Conservation (phyloP, 2,113 vertebrate species). For the Sinocyclocheilus maitianheensis region DNA sequence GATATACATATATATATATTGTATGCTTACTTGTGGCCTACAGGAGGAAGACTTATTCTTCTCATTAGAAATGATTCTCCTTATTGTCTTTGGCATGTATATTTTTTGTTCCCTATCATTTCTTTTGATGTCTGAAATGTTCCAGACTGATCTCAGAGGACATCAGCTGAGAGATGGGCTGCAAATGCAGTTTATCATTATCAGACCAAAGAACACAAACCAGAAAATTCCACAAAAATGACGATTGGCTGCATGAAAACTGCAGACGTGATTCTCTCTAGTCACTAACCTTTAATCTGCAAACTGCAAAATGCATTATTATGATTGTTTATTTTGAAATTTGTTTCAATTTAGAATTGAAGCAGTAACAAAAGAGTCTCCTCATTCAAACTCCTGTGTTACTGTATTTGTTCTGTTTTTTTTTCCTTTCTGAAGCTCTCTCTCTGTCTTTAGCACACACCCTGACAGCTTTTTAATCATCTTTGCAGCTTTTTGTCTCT, state of each 20-base stretch:
- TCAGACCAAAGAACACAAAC: background rate
- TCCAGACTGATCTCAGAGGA: background rate
- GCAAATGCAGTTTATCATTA: background rate
- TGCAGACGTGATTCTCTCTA: background rate
- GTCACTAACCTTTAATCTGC: background rate
- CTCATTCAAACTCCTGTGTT: background rate
- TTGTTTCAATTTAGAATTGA: background rate
- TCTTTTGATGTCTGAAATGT: background rate
- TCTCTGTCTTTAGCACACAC: background rate
- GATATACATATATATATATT: background rate
- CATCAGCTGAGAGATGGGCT: background rate
- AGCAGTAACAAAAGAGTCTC: background rate
- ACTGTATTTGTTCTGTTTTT: background rate
- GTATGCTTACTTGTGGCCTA: background rate
- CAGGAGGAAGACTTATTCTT: background rate
- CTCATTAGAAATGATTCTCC: too few species aligned
- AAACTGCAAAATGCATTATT: background rate
- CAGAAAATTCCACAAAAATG: background rate
- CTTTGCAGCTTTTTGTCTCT: background rate
- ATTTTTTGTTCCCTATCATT: background rate
- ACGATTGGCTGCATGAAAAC: background rate
- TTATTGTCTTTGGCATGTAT: too few species aligned
- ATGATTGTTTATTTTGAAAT: background rate
- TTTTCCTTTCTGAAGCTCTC: background rate
- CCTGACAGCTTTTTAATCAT: conserved; percentile 29